A percentile compares a stretch with the other conserved stretches of the same genome.
Conservation (phyloP, 1,140 invertebrate genomes). For the Vollenhovia emeryi region DNA sequence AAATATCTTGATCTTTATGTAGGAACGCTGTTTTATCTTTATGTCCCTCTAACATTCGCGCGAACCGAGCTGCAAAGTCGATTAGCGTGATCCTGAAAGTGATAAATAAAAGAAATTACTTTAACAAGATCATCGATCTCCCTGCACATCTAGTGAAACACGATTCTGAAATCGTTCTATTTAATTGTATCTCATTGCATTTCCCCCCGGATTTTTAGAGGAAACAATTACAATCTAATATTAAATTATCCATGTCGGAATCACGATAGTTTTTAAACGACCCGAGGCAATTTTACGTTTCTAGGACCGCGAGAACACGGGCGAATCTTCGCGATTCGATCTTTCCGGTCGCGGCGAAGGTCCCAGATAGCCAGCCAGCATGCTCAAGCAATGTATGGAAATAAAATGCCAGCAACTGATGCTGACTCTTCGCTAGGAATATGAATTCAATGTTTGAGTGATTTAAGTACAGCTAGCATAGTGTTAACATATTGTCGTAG, state of each 20-base stretch:
- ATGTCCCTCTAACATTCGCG: background rate
- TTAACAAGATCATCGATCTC: background rate
- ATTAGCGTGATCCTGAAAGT: too few relatives aligned
- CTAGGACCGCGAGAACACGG: background rate
- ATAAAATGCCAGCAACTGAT: too few relatives aligned
- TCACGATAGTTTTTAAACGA: background rate
- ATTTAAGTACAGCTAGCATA: too few relatives aligned
- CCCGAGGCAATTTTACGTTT: background rate
- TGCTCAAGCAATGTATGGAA: too few relatives aligned
- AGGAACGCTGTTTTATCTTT: background rate
- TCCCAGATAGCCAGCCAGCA: too few relatives aligned
- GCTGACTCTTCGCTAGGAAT: too few relatives aligned
- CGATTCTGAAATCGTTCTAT: background rate
- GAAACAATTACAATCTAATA: background rate
- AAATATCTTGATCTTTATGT: background rate
- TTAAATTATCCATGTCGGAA: background rate
- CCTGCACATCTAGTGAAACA: background rate
- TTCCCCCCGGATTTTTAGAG: background rate
- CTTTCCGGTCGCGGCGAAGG: conserved; percentile 56
- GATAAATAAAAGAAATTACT: background rate
- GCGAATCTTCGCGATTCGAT: background rate
- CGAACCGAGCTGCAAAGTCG: background rate
- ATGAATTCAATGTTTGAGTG: too few relatives aligned
- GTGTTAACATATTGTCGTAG: too few relatives aligned
- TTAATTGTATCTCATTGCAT: background rate